Evolutionary conservation across 92 coral and sea anemone species (phyloP).

Genomic region (Plumapathes pennacea): DNA sequence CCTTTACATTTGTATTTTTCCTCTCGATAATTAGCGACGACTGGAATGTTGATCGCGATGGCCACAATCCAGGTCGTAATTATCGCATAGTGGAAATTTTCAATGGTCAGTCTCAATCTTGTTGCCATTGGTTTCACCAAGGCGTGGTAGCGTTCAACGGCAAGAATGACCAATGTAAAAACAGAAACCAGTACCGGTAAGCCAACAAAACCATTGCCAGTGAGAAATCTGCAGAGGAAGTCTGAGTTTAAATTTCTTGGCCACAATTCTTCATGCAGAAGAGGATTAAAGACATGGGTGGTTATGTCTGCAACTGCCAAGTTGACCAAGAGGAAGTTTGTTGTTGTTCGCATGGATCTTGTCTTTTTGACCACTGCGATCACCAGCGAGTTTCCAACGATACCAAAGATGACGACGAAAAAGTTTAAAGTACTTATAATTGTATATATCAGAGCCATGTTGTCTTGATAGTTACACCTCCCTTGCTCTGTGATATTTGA

Average conservation of each 20-base stretch:
- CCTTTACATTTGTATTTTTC: conserved; percentile 29
- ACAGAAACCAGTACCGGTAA: conserved; percentile 60
- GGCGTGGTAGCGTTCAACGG: conserved; percentile 77
- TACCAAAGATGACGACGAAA: conserved; percentile 31
- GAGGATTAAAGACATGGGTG: conserved; percentile 34
- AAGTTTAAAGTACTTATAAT: no score
- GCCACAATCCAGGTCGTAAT: conserved; percentile 57
- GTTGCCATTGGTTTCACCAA: conserved; percentile 52
- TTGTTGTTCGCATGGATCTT: conserved; percentile 49
- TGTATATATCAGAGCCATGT: no score
- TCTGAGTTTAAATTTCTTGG: no score
- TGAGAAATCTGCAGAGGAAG: conserved; percentile 51
- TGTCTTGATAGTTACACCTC: no score
- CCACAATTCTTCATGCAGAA: background rate
- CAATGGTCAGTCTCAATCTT: conserved; percentile 45
- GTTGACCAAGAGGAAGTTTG: conserved; percentile 39
- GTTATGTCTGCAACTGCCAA: conserved; percentile 41
- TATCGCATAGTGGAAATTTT: conserved; percentile 50
- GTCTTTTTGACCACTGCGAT: conserved; percentile 32
- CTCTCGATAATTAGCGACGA: conserved; percentile 5
- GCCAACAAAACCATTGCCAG: conserved; percentile 62
- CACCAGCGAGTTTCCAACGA: conserved; percentile 34
- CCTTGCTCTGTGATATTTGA: no score
- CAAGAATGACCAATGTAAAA: conserved; percentile 55
- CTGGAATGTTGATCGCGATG: conserved; percentile 51